Evolutionary conservation across 2,797 vertebrate genomes (phyloP), one percentile per base, ranked within the genome.

Genomic region (Gobionotothen gibberifrons): DNA sequence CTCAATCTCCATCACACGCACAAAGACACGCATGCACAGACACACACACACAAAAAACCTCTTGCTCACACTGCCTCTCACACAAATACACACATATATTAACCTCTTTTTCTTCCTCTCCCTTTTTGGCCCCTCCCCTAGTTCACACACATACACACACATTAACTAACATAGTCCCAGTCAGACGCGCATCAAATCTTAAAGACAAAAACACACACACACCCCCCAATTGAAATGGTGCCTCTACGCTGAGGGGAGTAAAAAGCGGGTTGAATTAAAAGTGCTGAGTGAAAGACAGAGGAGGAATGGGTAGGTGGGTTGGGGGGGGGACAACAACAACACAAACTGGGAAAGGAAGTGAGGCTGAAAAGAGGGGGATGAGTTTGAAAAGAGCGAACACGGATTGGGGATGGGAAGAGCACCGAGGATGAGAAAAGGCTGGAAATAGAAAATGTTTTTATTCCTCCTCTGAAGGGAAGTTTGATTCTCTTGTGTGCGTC

Each of bases 181-280:
- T 65, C 46, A 72, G 51, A 71, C 72, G 82, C 76, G 61, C 64
- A 76, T 72, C 52, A 61, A 77, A 40, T 52, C 48, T 42, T 13
- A 3, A 26, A 49, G 52, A 54, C 74, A 67, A 29, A 42, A 19
- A 60, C 72, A 66, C 21, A 68, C 32, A 1, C 46, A 10, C 66
- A 29, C 65, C 56, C 55, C 68, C 67, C 65, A 47, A 75, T 74
- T 89, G 84, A 90, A 90, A 82, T 46, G 66, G 77, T 32, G 71
- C 83, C 83, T 74, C 76, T 61, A 54, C 74, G 76, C 63, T 21
- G 17, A 72, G 76, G 77, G 82, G 77, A 87, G 87, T 90, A 92
- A 93, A 91, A 77, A 86, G 83, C 86, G 86, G 85, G 87, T 82
- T 90, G 92, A 89, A 92, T 90, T 83, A 90, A 93, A 93, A 86